phyloP scores from a whole-genome alignment of 2,797 vertebrate species.

The Pseudochromis fuscus region DNA sequence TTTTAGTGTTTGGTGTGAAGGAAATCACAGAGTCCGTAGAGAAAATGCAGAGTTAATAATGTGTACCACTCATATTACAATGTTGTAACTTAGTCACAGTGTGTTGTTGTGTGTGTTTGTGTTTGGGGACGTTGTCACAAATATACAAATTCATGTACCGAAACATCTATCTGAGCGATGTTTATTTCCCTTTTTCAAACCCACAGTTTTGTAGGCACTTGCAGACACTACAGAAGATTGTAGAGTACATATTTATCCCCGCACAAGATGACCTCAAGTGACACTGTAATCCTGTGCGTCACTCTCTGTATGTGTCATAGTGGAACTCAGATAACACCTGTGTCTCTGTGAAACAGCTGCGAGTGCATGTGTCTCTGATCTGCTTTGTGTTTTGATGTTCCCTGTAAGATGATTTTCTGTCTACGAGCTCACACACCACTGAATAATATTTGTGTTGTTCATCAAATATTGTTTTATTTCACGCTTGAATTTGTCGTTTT shows the following conservation, averaged over 20 bases:
- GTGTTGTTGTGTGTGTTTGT: constrained; percentile 36
- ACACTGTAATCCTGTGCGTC: constrained; percentile 29
- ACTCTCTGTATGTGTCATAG: constrained; percentile 50
- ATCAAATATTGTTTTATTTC: constrained; percentile 39
- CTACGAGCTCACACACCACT: neutral
- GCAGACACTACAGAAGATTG: constrained; percentile 10
- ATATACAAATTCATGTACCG: constrained; percentile 14
- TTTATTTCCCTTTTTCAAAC: constrained; percentile 17
- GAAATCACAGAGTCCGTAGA: constrained; percentile 24
- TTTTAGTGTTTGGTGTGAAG: neutral
- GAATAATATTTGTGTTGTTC: constrained; percentile 13
- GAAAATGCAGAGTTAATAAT: constrained; percentile 47
- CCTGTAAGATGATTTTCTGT: neutral
- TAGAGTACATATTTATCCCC: constrained; percentile 13
- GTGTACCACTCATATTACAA: constrained; percentile 1
- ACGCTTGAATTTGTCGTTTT: constrained; percentile 40
- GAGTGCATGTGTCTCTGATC: constrained; percentile 22
- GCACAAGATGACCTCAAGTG: constrained; percentile 14
- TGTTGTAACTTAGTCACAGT: constrained; percentile 34
- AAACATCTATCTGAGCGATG: constrained; percentile 9
- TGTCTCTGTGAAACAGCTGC: constrained; percentile 41
- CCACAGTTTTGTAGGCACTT: neutral
- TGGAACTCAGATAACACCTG: constrained; percentile 40
- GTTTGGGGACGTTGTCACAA: constrained; percentile 11
- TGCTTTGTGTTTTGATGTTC: constrained; percentile 2